A percentile compares a stretch with the other conserved stretches of the same genome.
These are phyloP conservation scores for Lydus trimaculatus DNA, from an alignment of 2,888 invertebrate species.

Conservation along the genomic window DNA sequence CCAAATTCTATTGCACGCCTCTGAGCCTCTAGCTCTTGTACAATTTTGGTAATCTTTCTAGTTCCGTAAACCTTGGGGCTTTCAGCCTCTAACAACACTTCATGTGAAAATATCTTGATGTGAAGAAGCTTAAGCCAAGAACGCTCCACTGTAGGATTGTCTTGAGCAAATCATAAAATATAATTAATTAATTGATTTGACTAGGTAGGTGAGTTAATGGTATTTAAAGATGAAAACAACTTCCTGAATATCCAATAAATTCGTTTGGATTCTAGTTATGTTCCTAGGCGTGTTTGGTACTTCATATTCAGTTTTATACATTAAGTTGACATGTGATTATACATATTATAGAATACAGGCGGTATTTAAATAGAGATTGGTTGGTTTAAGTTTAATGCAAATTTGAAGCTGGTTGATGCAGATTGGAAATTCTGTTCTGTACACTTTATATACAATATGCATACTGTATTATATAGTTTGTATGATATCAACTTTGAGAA, in stretches of 20 bases:
- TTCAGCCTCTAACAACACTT: too few relatives aligned
- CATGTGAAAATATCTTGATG: too few relatives aligned
- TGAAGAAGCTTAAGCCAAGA: too few relatives aligned
- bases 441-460: slow-evolving; percentile 9
- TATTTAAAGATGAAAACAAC: neutral
- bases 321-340: slow-evolving; percentile 29
- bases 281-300: neutral
- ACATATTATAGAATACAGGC: slow-evolving; percentile 17
- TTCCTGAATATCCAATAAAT: neutral
- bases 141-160: too few relatives aligned
- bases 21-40: too few relatives aligned
- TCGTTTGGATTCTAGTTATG: neutral
- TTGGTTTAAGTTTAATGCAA: slow-evolving; percentile 33
- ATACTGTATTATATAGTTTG: neutral
- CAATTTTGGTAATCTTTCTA: too few relatives aligned
- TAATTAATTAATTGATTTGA: too few relatives aligned
- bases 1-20: too few relatives aligned
- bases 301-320: neutral
- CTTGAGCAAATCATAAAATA: too few relatives aligned
- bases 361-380: slow-evolving; percentile 29
- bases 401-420: slow-evolving; percentile 19
- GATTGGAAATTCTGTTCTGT: slow-evolving; percentile 25
- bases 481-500: slow-evolving; percentile 18
- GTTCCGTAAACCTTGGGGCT: too few relatives aligned
- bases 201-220: neutral